Percentiles rank a stretch among this genome's conserved stretches.
phyloP scores from a whole-genome alignment of 2,797 vertebrate species.

The Cyprinella venusta region DNA sequence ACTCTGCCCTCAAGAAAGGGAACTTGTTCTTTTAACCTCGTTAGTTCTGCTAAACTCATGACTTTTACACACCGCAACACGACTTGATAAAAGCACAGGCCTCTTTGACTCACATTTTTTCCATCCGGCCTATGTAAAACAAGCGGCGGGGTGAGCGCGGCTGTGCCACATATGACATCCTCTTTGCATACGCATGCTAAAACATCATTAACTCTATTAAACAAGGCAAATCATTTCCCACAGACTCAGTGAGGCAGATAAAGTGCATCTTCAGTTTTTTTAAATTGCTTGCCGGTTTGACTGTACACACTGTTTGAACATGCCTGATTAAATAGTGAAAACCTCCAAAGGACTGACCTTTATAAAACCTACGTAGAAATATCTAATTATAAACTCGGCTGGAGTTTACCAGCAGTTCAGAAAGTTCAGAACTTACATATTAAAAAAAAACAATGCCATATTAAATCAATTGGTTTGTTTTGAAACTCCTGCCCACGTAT shows the following conservation, averaged over 20 bases:
- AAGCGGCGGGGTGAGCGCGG: conserved; percentile 39
- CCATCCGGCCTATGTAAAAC: conserved; percentile 56
- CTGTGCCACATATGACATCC: conserved; percentile 50
- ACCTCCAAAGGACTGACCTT: conserved; percentile 30
- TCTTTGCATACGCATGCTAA: conserved; percentile 47
- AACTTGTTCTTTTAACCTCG: conserved; percentile 64
- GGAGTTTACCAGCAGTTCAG: conserved; percentile 22
- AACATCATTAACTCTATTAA: conserved; percentile 27
- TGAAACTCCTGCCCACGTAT: conserved; percentile 5
- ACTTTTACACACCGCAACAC: conserved; percentile 58
- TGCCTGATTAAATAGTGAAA: conserved; percentile 15
- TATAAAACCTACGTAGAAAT: conserved; percentile 13
- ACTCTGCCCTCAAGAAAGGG: conserved; percentile 61
- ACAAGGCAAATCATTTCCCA: conserved; percentile 15
- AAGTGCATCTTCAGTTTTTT: conserved; percentile 21
- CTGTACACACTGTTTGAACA: background rate
- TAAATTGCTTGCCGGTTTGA: conserved; percentile 3
- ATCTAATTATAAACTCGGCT: conserved; percentile 18
- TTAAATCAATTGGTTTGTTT: conserved; percentile 11
- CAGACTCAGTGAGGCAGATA: background rate
- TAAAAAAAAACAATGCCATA: background rate
- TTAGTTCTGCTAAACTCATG: conserved; percentile 55
- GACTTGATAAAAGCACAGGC: conserved; percentile 45
- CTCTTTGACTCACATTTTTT: conserved; percentile 60
- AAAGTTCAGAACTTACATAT: background rate